These are phyloP conservation scores for Microtus ochrogaster DNA, from an alignment of 2,113 vertebrate genomes.

Conservation along the genomic window DNA sequence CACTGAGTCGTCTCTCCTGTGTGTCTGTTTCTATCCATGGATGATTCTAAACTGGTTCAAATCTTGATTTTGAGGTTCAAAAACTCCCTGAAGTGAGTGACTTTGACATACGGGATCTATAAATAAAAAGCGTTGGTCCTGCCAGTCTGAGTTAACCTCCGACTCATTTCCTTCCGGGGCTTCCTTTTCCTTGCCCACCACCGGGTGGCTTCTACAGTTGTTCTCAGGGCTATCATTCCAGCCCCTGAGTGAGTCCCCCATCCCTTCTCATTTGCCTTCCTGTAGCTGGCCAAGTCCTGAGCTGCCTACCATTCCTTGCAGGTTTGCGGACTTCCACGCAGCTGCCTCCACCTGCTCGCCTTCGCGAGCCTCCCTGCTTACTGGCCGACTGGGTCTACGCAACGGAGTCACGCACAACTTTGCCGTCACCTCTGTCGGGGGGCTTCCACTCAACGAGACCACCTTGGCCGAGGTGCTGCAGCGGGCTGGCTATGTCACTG, in stretches of 20 bases:
- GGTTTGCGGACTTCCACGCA: conserved; percentile 96
- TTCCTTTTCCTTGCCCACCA: background rate
- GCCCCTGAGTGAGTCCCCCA: rapidly evolving
- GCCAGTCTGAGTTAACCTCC: background rate
- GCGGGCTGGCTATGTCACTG: conserved; percentile 92
- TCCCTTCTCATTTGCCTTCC: background rate
- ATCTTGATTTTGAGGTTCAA: background rate
- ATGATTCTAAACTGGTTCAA: no score
- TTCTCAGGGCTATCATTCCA: background rate
- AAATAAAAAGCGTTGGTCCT: background rate
- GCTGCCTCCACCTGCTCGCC: conserved; percentile 97
- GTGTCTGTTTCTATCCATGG: background rate
- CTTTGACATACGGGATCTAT: background rate
- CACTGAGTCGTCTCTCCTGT: background rate
- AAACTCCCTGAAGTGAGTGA: no score
- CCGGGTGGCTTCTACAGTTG: background rate
- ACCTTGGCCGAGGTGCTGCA: conserved; percentile 92
- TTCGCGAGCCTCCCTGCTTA: conserved; percentile 95
- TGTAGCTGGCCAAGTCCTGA: background rate
- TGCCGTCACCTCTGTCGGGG: conserved; percentile 89
- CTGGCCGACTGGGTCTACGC: conserved; percentile 93
- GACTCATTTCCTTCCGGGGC: rapidly evolving
- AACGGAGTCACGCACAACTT: conserved; percentile 97
- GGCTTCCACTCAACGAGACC: conserved; percentile 94
- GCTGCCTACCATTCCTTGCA: conserved; percentile 50